phyloP scores from a whole-genome alignment of 2,888 invertebrate species.

The Hoplodrina blanda region DNA sequence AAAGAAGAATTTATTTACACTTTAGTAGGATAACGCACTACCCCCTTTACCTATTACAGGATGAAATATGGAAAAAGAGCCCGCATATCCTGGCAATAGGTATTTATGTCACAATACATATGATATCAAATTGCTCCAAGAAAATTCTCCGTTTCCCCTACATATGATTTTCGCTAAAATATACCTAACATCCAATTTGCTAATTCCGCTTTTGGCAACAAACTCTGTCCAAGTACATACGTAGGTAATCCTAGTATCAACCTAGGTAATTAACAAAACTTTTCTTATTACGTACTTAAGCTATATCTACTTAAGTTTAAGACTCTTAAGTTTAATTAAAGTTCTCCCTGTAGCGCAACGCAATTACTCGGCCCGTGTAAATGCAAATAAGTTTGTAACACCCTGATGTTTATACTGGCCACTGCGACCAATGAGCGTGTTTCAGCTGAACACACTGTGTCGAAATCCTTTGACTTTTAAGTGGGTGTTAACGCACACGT shows the following conservation, averaged over 20 bases:
- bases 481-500: constrained; percentile 40
- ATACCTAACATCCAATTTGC: constrained; percentile 59
- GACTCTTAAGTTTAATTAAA: constrained; percentile 89
- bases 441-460: constrained; percentile 66
- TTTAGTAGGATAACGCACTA: constrained; percentile 17
- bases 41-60: constrained; percentile 42
- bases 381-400: constrained; percentile 89
- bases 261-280: constrained; percentile 81
- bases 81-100: constrained; percentile 32
- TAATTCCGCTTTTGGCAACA: constrained; percentile 67
- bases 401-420: constrained; percentile 84
- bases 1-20: constrained; percentile 41
- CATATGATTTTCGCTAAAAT: constrained; percentile 40
- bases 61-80: constrained; percentile 49
- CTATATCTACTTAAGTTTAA: constrained; percentile 84
- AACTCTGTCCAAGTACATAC: constrained; percentile 46
- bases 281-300: constrained; percentile 85
- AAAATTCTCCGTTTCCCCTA: constrained; percentile 29
- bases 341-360: constrained; percentile 88
- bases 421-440: constrained; percentile 71
- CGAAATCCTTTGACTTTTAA: constrained; percentile 44
- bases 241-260: constrained; percentile 64
- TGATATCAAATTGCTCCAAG: constrained; percentile 42
- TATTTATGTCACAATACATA: constrained; percentile 58
- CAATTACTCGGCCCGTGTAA: constrained; percentile 89